Percentiles rank a stretch among this genome's conserved stretches.
phyloP scores from a whole-genome alignment of 2,113 vertebrate species.

The Trogon surrucura region DNA sequence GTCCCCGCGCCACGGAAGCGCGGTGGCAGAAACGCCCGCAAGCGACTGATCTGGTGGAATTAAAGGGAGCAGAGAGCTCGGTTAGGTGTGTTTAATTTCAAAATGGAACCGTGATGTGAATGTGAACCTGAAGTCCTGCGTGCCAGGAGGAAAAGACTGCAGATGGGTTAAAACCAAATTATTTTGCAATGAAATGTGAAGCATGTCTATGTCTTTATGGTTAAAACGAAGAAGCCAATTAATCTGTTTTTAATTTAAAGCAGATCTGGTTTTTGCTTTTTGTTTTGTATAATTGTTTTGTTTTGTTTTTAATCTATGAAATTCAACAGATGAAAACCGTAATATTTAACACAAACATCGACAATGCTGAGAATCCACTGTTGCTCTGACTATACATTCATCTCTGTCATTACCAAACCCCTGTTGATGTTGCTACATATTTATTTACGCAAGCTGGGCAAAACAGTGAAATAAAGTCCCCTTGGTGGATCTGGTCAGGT shows the following conservation, averaged over 20 bases:
- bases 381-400: neutral
- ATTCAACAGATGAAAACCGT: neutral
- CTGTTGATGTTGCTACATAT: neutral
- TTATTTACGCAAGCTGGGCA: neutral
- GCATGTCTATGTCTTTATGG: neutral
- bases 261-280: neutral
- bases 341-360: neutral
- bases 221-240: neutral
- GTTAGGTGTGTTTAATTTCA: neutral
- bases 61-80: neutral
- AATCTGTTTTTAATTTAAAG: neutral
- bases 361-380: fast-evolving
- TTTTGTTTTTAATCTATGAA: neutral
- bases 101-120: fast-evolving
- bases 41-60: too few species aligned
- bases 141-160: neutral
- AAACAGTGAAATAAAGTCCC: neutral
- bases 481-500: neutral
- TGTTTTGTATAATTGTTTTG: neutral
- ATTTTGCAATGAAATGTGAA: neutral
- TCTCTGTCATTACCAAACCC: neutral
- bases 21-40: too few species aligned
- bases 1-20: too few species aligned
- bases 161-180: neutral
- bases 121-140: fast-evolving